Conservation (phyloP, 2,888 invertebrate species). For the Dione vanillae region DNA sequence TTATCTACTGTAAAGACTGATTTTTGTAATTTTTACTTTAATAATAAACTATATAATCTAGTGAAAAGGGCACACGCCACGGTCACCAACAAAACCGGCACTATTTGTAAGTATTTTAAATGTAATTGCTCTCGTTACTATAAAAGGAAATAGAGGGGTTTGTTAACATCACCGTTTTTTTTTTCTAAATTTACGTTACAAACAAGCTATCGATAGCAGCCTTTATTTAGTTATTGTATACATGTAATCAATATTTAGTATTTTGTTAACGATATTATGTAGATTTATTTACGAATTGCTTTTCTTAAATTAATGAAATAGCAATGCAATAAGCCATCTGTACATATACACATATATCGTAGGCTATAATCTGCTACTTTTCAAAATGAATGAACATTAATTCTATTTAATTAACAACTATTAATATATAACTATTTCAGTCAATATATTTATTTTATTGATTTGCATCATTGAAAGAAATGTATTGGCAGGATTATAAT, state of each 20-base stretch:
- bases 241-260: neutral
- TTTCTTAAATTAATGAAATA: neutral
- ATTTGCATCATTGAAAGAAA: too few species aligned
- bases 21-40: slow-evolving; percentile 44
- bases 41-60: slow-evolving; percentile 36
- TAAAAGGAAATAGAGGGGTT: slow-evolving; percentile 30
- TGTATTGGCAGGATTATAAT: too few species aligned
- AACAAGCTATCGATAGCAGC: neutral
- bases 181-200: slow-evolving; percentile 23
- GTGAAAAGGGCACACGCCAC: slow-evolving; percentile 24
- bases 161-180: slow-evolving; percentile 29
- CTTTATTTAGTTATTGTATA: neutral
- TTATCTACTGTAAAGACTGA: slow-evolving; percentile 46
- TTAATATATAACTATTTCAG: too few species aligned
- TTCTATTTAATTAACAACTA: too few species aligned
- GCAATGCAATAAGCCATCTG: too few species aligned
- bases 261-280: too few species aligned
- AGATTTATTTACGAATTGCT: neutral
- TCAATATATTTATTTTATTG: too few species aligned
- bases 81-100: neutral
- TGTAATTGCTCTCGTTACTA: slow-evolving; percentile 14
- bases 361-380: too few species aligned
- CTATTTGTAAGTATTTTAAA: slow-evolving; percentile 35
- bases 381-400: too few species aligned
- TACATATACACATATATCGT: too few species aligned